These are phyloP conservation scores for Chamaea fasciata DNA, from an alignment of 2,113 vertebrate species.

Conservation along the genomic window DNA sequence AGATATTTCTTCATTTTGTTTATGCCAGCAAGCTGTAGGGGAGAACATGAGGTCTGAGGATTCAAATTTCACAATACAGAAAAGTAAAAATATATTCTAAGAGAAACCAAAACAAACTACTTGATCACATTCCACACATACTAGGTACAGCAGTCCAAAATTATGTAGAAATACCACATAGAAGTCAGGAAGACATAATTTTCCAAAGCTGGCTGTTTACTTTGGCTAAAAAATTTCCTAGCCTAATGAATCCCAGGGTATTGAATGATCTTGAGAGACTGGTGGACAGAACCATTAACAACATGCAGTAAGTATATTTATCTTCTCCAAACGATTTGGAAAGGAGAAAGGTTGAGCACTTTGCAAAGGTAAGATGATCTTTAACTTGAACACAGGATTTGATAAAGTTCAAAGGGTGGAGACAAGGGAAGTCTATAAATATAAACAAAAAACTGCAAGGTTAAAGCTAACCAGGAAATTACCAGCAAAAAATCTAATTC, in stretches of 20 bases:
- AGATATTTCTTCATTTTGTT: not conserved
- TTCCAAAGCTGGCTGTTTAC: not conserved
- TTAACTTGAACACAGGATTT: not conserved
- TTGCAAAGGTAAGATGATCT: not conserved
- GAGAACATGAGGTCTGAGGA: not conserved
- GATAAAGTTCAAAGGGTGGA: not conserved
- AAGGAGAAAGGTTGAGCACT: not conserved
- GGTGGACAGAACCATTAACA: not conserved
- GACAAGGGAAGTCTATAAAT: not conserved
- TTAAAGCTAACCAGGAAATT: not conserved
- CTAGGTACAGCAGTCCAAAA: not conserved
- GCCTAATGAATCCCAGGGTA: not conserved
- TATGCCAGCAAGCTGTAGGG: not conserved
- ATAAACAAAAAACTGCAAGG: not conserved
- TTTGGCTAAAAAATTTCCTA: not conserved
- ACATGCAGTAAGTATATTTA: not conserved
- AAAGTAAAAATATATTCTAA: not conserved
- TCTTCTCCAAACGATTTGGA: not conserved
- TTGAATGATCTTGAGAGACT: not conserved
- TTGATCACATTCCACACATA: not conserved
- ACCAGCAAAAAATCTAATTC: not conserved
- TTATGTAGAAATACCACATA: not conserved
- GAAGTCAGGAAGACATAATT: not conserved
- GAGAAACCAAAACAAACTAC: not conserved
- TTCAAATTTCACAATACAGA: not conserved